phyloP scores from a whole-genome alignment of 2,113 vertebrate genomes.

The Tragelaphus imberbis region DNA sequence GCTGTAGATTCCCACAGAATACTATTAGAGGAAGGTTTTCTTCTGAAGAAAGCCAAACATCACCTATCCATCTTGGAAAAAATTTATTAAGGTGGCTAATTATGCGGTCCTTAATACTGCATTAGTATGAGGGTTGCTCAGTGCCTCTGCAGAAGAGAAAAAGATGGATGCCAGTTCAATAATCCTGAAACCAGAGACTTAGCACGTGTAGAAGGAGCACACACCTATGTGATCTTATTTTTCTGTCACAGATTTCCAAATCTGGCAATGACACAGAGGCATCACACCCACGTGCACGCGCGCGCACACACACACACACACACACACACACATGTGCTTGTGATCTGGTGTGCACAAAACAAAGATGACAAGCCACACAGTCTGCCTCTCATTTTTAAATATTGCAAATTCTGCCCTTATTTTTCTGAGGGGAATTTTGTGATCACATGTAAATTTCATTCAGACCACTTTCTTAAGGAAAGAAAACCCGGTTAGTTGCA shows the following conservation, averaged over 20 bases:
- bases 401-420: background rate
- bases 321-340: background rate
- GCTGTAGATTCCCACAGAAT: constrained; percentile 71
- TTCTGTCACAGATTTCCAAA: background rate
- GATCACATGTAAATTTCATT: background rate
- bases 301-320: too few relatives aligned
- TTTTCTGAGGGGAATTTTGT: background rate
- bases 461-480: background rate
- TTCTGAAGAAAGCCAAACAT: constrained; percentile 49
- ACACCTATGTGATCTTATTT: background rate
- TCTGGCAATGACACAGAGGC: background rate
- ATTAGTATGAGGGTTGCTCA: constrained; percentile 24
- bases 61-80: constrained; percentile 31
- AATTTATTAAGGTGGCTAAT: constrained; percentile 68
- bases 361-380: background rate
- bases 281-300: rapidly evolving
- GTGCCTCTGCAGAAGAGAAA: constrained; percentile 17
- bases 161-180: background rate
- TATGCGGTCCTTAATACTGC: constrained; percentile 43
- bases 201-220: background rate
- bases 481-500: background rate
- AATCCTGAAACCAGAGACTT: background rate
- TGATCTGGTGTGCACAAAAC: background rate
- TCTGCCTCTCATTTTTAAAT: background rate
- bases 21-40: background rate